Evolutionary conservation across 64 coral and sea anemone genomes (phyloP).

Genomic region (Hydrozoanthus tunicans): DNA sequence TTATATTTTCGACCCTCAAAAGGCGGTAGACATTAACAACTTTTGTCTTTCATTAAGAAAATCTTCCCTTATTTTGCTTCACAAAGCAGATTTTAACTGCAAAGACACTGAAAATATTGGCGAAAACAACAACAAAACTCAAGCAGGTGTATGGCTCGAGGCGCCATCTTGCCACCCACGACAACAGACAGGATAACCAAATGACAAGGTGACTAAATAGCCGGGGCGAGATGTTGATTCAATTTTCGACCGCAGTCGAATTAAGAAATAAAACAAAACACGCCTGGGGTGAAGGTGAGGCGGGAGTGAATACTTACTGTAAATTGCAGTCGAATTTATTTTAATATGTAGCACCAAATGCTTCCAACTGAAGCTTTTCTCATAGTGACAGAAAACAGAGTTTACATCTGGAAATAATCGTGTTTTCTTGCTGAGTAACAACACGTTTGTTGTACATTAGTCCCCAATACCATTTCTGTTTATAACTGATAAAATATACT

Average conservation of each 20-base stretch:
- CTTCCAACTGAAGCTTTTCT: no score
- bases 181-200: conserved; percentile 23
- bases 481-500: not conserved
- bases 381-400: no score
- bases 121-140: not conserved
- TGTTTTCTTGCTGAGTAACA: not conserved
- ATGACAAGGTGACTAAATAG: conserved; percentile 56
- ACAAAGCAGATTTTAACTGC: conserved; percentile 36
- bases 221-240: conserved; percentile 40
- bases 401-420: no score
- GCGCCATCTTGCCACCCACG: conserved; percentile 25
- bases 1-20: not conserved
- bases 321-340: conserved; percentile 10
- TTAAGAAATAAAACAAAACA: conserved; percentile 53
- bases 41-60: not conserved
- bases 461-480: not conserved
- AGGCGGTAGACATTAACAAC: conserved; percentile 4
- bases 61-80: not conserved
- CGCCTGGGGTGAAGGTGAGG: conserved; percentile 29
- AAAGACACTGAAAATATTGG: not conserved
- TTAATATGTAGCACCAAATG: not conserved
- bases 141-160: not conserved
- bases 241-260: conserved; percentile 52
- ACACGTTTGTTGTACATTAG: not conserved
- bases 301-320: conserved; percentile 16